Percentiles rank a stretch among this genome's conserved stretches.
phyloP scores from a whole-genome alignment of 2,888 invertebrate species.

The Glyphotaelius pellucidus region DNA sequence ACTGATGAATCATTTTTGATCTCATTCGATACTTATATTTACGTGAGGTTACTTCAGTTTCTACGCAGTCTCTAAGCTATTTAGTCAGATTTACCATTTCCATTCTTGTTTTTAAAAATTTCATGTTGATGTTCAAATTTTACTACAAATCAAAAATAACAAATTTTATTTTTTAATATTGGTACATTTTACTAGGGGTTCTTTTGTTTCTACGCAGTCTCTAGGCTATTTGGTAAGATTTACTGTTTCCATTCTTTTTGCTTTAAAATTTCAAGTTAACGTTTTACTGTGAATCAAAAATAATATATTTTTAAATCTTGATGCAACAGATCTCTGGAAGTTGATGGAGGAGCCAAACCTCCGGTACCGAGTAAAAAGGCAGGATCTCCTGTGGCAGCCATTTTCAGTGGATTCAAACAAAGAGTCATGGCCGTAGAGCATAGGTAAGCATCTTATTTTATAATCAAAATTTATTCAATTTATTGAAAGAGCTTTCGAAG shows the following conservation, averaged over 20 bases:
- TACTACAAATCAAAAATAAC: background rate
- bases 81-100: background rate
- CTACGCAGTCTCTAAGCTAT: background rate
- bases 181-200: no score
- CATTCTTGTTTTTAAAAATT: no score
- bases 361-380: conserved; percentile 83
- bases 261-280: no score
- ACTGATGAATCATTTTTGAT: background rate
- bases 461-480: no score
- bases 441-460: conserved; percentile 69
- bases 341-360: conserved; percentile 74
- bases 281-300: no score
- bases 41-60: background rate
- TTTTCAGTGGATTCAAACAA: conserved; percentile 80
- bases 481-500: no score
- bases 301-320: background rate
- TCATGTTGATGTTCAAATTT: no score
- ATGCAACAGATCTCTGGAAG: conserved; percentile 61
- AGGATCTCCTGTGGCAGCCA: conserved; percentile 79
- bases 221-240: no score
- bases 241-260: no score
- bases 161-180: no score
- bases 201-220: no score
- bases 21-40: background rate
- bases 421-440: conserved; percentile 78